Conservation (phyloP, 2,888 invertebrate species). For the Sarcophaga caerulescens region DNA sequence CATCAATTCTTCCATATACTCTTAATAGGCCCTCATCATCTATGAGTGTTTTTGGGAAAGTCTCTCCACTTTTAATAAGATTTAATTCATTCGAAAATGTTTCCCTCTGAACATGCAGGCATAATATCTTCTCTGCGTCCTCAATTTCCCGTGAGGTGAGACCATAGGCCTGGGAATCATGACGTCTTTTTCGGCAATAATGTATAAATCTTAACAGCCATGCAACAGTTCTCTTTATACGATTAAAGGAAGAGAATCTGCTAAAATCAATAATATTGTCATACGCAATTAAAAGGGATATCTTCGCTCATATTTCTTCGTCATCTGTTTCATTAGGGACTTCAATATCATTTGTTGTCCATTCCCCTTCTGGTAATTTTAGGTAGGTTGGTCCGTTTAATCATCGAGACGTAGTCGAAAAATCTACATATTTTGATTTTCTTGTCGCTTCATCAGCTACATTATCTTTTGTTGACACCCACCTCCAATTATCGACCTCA, state of each 20-base stretch:
- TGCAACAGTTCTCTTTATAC: too few species aligned
- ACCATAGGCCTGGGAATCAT: not conserved
- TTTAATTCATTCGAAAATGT: constrained; percentile 11
- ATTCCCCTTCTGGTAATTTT: constrained; percentile 22
- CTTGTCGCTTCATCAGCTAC: constrained; percentile 3
- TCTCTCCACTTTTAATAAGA: not conserved
- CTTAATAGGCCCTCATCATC: constrained; percentile 25
- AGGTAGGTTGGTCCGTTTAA: constrained; percentile 29
- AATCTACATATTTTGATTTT: constrained; percentile 8
- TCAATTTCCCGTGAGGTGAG: constrained; percentile 11
- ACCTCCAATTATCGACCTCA: constrained; percentile 6
- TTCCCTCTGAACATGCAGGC: constrained; percentile 24
- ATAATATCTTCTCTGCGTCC: not conserved
- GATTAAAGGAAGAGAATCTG: too few species aligned
- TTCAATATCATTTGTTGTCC: constrained; percentile 16
- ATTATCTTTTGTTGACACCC: constrained; percentile 11
- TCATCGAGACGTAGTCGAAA: constrained; percentile 37
- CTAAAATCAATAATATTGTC: too few species aligned
- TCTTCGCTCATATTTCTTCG: not conserved
- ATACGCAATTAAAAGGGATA: constrained; percentile 19
- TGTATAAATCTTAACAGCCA: too few species aligned
- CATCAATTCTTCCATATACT: constrained; percentile 52
- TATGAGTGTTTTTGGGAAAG: constrained; percentile 14
- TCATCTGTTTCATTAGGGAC: too few species aligned
- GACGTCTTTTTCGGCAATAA: not conserved